Evolutionary conservation across 2,888 invertebrate genomes (phyloP), one percentile per base, ranked within the genome.

Genomic region (Sialis fuliginosa): DNA sequence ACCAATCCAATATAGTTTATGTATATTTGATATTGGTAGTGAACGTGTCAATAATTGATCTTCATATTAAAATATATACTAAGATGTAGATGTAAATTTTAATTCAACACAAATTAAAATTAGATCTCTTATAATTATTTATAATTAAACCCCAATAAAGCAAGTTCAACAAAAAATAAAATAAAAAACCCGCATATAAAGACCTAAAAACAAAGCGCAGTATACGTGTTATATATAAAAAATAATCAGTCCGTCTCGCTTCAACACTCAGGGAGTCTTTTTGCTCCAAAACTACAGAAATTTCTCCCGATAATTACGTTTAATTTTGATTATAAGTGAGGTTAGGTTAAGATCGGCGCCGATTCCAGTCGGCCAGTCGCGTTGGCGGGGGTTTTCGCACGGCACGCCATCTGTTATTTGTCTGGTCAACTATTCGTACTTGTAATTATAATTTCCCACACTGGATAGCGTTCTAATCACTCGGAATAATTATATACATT

Each of bases 371-470:
- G 45, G 22, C 45, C 45, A 22, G 13, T 13, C 37, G 13, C 13
- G n/a, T 13, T 35, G 35, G 12, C 30, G 3, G 10, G 30, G 10
- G 34, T 22, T 32, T 33, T 33, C 6, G 35, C 35, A 30, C 35
- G 45, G 30, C 35, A 34, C 34, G 8, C 12, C 22, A 45, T 45
- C 37, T 34, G 30, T 35, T 37, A 37, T 37, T 45, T 31, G 42
- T 32, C 35, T 45, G 45, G 31, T 31, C 12, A 22, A 45, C 45
- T 45, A 45, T 45, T 35, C 35, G 45, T 45, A 45, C 45, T 45
- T 37, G 45, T 45, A 45, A 45, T 45, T 45, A 45, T 45, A 45
- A 45, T 37, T 45, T 45, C 45, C 45, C 45, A 45, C 45, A 45
- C 35, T 45, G 13, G 22, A 35, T 45, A 22, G 35, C 33, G 45